These are phyloP conservation scores for Nephrotoma guestfalica DNA, from an alignment of 2,888 invertebrate genomes.

Conservation along the genomic window DNA sequence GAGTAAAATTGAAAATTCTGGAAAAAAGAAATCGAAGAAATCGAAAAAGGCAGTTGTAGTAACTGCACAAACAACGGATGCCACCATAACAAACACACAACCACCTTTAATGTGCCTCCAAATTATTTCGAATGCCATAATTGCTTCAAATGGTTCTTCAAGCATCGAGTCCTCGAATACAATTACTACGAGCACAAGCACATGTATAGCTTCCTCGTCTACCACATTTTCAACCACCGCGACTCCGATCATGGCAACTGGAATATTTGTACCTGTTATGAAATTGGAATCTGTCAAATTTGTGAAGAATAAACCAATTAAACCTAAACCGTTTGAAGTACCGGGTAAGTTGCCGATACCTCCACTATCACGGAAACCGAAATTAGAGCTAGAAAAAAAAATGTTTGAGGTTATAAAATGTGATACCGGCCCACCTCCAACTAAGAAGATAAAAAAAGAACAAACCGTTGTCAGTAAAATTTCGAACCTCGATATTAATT, in stretches of 20 bases:
- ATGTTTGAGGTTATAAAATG: not conserved
- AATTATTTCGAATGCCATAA: not conserved
- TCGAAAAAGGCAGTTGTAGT: not conserved
- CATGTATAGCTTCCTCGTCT: not conserved
- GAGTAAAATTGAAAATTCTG: constrained; percentile 4
- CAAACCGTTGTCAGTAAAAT: not conserved
- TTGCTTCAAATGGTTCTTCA: not conserved
- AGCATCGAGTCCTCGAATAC: not conserved
- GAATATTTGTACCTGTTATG: not conserved
- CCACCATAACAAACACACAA: not conserved
- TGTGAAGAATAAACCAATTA: not conserved
- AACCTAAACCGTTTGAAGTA: not conserved
- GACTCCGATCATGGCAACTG: constrained; percentile 5
- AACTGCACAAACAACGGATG: not conserved
- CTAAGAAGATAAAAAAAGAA: not conserved
- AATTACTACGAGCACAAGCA: not conserved
- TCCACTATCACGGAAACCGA: not conserved
- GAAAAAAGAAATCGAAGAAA: not conserved
- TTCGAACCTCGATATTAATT: not conserved
- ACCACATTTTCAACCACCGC: not conserved
- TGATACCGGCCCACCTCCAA: not conserved
- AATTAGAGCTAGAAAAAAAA: not conserved
- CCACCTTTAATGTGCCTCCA: constrained; percentile 1
- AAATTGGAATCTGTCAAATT: not conserved
- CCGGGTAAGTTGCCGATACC: not conserved